Conservation (phyloP, 2,113 vertebrate species). For the Girardinichthys multiradiatus region DNA sequence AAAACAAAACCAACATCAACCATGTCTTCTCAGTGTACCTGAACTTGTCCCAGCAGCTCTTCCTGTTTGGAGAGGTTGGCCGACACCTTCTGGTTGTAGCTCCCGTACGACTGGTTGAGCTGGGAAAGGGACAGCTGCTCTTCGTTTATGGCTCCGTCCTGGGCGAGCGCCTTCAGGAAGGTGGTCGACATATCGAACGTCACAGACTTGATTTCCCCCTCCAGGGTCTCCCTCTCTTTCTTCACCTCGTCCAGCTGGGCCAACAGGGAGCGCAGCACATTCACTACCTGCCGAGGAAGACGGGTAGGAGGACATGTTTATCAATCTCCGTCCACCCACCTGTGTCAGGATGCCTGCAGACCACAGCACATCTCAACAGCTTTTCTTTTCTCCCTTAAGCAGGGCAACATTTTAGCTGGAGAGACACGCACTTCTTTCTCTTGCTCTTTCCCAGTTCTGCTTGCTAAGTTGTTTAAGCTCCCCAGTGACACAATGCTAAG, state of each 20-base stretch:
- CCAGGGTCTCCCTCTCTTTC: constrained; percentile 89
- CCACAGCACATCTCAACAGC: background rate
- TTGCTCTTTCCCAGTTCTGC: constrained; percentile 46
- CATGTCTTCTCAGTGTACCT: constrained; percentile 55
- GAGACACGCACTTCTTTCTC: constrained; percentile 12
- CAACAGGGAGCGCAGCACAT: constrained; percentile 87
- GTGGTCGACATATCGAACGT: constrained; percentile 93
- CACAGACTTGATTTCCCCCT: constrained; percentile 90
- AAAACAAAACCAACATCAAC: background rate
- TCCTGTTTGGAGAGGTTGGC: constrained; percentile 90
- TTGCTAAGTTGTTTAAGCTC: constrained; percentile 62
- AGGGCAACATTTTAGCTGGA: constrained; percentile 12
- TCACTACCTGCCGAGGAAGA: constrained; percentile 84
- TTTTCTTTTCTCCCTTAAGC: constrained; percentile 4
- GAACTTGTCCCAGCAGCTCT: constrained; percentile 87
- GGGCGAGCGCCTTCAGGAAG: constrained; percentile 91
- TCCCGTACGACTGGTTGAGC: constrained; percentile 89
- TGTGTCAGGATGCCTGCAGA: background rate
- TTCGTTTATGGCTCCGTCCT: constrained; percentile 94
- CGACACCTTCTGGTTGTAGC: constrained; percentile 89
- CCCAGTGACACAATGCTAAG: constrained; percentile 53
- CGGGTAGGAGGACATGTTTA: background rate
- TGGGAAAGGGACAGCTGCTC: constrained; percentile 90
- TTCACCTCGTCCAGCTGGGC: constrained; percentile 89
- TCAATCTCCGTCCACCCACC: background rate